These are phyloP conservation scores for Exocentrus adspersus DNA, from an alignment of 2,888 invertebrate genomes.

Conservation along the genomic window DNA sequence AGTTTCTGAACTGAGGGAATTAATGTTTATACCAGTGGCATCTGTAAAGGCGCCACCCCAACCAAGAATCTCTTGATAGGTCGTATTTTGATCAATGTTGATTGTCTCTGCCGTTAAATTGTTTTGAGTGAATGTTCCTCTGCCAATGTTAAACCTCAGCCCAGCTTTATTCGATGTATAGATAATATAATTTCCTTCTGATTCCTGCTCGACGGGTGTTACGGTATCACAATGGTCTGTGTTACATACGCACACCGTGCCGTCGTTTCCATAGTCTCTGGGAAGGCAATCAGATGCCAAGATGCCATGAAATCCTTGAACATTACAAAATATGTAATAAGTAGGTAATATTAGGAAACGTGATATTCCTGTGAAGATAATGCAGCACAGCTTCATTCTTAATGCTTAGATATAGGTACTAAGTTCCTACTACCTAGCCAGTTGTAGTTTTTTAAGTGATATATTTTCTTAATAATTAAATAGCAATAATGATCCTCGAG, in stretches of 20 bases:
- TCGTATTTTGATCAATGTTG: not conserved
- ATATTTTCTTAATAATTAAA: no score
- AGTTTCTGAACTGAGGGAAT: slow-evolving; percentile 66
- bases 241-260: slow-evolving; percentile 62
- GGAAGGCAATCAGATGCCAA: not conserved
- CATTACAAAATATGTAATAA: no score
- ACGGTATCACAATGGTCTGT: slow-evolving; percentile 62
- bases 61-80: slow-evolving; percentile 76
- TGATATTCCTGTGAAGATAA: no score
- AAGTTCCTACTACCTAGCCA: no score
- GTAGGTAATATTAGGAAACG: no score
- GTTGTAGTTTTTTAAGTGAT: no score
- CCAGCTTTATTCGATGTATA: slow-evolving; percentile 65
- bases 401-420: no score
- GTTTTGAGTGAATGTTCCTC: slow-evolving; percentile 58
- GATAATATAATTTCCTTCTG: slow-evolving; percentile 46
- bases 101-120: not conserved
- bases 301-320: not conserved
- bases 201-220: slow-evolving; percentile 41
- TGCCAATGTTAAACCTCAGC: slow-evolving; percentile 66
- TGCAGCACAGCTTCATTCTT: no score
- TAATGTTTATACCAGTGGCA: slow-evolving; percentile 73
- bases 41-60: slow-evolving; percentile 87
- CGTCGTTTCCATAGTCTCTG: slow-evolving; percentile 11
- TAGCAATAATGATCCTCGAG: no score